Evolutionary conservation across 2,113 vertebrate species (phyloP), one percentile per base, ranked within the genome.

Genomic region (Dromaius novaehollandiae): DNA sequence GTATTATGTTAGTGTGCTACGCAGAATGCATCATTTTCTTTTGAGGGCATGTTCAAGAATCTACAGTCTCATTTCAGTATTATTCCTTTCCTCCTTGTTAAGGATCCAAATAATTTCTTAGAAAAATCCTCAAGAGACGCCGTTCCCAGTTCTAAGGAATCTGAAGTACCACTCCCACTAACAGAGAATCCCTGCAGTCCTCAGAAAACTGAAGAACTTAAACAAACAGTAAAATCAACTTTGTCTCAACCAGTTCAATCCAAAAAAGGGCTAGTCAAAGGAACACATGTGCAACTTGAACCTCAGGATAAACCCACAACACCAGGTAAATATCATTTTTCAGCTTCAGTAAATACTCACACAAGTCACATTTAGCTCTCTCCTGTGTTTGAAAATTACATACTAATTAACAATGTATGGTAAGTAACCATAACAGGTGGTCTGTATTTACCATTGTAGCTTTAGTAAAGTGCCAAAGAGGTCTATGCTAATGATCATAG

Each of bases 321-420:
- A 92, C 96, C 98, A 96, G 98, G 99, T 99, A 96, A 98, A 84
- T 60, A 15, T 28, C 87, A n/a, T 36, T 48, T 46, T 65, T 63
- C 19, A 26, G 11, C 34, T 48, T 90, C 42, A 65, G 3, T 88
- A 71, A 61, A 58, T 22, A 9, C 5, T 81, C 4, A 51, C 48
- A 86, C 20, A 74, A 63, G 34, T 77, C 28, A 84, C 16, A 8
- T 8, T 74, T 61, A 1, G 32, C 26, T 51, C 13, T 58, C 14
- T 53, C 30, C 42, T 69, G 34, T 73, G 26, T 78, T 78, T 53
- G 42, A 85, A 88, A 93, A 64, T 7, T 34, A 22, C 6, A 1
- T 24, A 11, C 38, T 73, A 40, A 18, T 90, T 80, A 70, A 65
- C 38, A 69, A 50, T 66, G 85, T 71, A 46, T 44, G 6, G n/a